Percentiles rank a stretch among this genome's conserved stretches.
These are phyloP conservation scores for Tetanocera ferruginea DNA, from an alignment of 2,888 invertebrate species.

Conservation along the genomic window DNA sequence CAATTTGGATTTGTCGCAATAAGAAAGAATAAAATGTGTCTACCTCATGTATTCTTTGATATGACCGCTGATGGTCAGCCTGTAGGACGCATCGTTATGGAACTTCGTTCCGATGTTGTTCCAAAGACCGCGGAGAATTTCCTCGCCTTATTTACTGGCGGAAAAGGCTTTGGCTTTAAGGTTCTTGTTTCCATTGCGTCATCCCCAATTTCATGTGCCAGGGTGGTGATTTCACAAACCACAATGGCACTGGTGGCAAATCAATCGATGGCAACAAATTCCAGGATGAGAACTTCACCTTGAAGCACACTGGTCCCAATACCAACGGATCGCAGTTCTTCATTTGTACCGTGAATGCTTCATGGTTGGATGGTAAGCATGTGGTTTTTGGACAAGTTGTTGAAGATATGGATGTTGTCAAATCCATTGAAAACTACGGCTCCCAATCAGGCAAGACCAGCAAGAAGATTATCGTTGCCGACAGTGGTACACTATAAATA, in stretches of 20 bases:
- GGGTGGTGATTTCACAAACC: too few species aligned
- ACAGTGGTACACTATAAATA: constrained; percentile 83
- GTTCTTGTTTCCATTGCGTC: constrained; percentile 95
- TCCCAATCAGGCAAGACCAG: constrained; percentile 87
- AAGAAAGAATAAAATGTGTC: constrained; percentile 84
- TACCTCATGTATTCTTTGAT: constrained; percentile 91
- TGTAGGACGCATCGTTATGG: constrained; percentile 89
- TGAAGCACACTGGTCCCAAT: constrained; percentile 95
- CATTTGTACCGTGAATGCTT: constrained; percentile 91
- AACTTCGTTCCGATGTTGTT: constrained; percentile 90
- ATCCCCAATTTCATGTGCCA: too few species aligned
- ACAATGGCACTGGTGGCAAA: constrained; percentile 96
- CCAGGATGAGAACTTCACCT: constrained; percentile 94
- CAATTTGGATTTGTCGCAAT: constrained; percentile 74
- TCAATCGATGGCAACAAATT: constrained; percentile 98
- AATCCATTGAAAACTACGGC: constrained; percentile 85
- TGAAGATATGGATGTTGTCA: constrained; percentile 92
- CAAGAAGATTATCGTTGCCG: constrained; percentile 83
- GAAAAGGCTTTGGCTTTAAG: constrained; percentile 95
- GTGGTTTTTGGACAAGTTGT: constrained; percentile 94
- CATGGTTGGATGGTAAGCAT: constrained; percentile 95
- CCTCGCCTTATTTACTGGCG: constrained; percentile 95
- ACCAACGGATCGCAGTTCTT: constrained; percentile 99
- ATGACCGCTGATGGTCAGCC: constrained; percentile 84
- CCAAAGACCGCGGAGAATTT: constrained; percentile 98